A percentile compares a stretch with the other conserved stretches of the same genome.
Evolutionary conservation across 2,113 vertebrate species (phyloP).

Genomic region (Ammodramus savannarum): DNA sequence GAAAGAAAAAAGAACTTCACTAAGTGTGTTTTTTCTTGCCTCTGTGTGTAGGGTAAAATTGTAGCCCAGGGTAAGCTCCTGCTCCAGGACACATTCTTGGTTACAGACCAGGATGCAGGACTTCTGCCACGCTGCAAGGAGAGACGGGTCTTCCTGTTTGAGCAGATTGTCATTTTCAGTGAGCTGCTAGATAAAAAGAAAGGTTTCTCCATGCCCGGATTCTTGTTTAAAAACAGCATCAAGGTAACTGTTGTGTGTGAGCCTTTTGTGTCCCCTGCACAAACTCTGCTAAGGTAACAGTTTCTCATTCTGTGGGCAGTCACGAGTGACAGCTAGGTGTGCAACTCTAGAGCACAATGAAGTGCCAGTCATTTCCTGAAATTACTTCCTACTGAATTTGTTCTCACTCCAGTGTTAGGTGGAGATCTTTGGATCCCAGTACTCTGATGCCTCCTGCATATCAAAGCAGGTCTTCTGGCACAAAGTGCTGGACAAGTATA

Average conservation of each 20-base stretch:
- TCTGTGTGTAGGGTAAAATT: conserved; percentile 89
- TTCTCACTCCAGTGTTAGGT: background rate
- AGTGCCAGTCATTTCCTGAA: background rate
- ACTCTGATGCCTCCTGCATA: background rate
- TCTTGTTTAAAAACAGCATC: conserved; percentile 96
- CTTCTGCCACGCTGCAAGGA: conserved; percentile 94
- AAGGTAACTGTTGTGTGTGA: conserved; percentile 77
- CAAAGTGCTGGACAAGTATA: background rate
- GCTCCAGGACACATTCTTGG: conserved; percentile 94
- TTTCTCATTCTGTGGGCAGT: background rate
- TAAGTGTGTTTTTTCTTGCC: background rate
- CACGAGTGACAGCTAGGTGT: background rate
- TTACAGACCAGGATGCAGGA: conserved; percentile 90
- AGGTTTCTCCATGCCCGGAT: conserved; percentile 94
- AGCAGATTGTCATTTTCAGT: conserved; percentile 98
- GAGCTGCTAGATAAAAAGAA: conserved; percentile 98
- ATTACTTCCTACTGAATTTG: background rate
- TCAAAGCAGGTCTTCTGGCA: background rate
- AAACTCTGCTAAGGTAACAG: conserved; percentile 42
- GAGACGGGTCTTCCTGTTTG: conserved; percentile 94
- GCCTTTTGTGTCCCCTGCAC: background rate
- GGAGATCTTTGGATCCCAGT: background rate
- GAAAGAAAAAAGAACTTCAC: background rate
- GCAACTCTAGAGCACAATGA: background rate
- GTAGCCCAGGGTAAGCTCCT: conserved; percentile 96